Base-by-base conservation (phyloP, 2,888 invertebrate genomes). In the Hirtodrosophila duncani region DNA sequence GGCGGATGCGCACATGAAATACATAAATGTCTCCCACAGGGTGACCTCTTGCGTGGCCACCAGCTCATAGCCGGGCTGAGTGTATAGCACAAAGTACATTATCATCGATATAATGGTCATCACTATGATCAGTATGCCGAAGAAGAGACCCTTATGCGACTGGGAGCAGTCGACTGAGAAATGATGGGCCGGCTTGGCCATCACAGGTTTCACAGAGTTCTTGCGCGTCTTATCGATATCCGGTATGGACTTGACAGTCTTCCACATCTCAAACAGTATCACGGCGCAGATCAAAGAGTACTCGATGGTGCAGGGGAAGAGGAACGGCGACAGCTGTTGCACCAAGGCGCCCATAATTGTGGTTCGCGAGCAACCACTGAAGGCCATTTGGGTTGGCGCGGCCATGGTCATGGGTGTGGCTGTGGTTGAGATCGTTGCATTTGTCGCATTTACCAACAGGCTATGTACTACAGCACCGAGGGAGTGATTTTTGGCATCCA, bases 231-330 rank as follows among this genome's bases (percentile, higher is more conserved):
- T 84, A 33, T 91, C 67, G 92, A 87, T 87, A 21, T 86, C 84
- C 8, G 87, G 85, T 38, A 87, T 86, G 2, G 95, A 88, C 65
- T 88, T 88, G 8, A 93, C 92, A 85, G 94, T 94, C 87, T 94
- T 94, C 95, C 96, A 97, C 92, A 96, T 95, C 85, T 96, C 94
- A 83, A 93, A 96, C 45, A 95, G 88, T 63, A 96, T 92, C 18
- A 95, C 96, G 14, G 96, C 95, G 81, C 95, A 95, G 60, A 97
- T 95, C 38, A 97, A 89, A 26, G 95, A 95, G 88, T 96, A 97
- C 87, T 97, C 96, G 72, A 97, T 95, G 34, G 91, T 91, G 84
- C 96, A 96, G 0, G 97, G 96, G 83, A 95, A 96, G 48, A 97
- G 89, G 84, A 96, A 96, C 0, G 95, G 94, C 1, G 91, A 89